Conservation (phyloP, 2,888 invertebrate genomes). For the Thereva nobilitata region DNA sequence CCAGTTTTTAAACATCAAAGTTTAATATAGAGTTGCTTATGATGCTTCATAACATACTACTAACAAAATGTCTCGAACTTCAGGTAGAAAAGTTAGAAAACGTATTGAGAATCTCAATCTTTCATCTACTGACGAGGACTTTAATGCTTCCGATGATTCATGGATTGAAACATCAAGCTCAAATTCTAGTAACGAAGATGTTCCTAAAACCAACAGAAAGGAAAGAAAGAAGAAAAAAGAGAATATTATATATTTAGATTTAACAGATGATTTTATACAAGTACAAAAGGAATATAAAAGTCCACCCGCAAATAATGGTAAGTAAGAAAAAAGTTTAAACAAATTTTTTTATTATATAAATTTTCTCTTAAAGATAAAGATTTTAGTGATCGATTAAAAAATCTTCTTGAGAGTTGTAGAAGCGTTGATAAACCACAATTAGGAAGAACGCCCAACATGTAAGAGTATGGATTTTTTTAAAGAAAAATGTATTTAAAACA, state of each 20-base stretch:
- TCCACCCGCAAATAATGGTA: slow-evolving; percentile 48
- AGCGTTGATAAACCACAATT: slow-evolving; percentile 49
- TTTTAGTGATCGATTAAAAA: slow-evolving; percentile 46
- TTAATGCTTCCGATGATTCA: slow-evolving; percentile 11
- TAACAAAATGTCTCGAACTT: too few species aligned
- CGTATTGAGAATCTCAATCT: not conserved
- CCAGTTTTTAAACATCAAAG: too few species aligned
- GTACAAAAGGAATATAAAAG: slow-evolving; percentile 45
- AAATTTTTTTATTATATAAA: not conserved
- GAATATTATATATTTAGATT: slow-evolving; percentile 52
- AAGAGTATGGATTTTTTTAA: slow-evolving; percentile 18
- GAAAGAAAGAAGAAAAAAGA: slow-evolving; percentile 34
- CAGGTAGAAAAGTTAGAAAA: slow-evolving; percentile 5
- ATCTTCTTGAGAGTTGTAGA: slow-evolving; percentile 50
- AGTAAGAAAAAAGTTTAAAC: not conserved
- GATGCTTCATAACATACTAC: too few species aligned
- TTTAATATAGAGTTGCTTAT: too few species aligned
- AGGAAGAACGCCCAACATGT: slow-evolving; percentile 44
- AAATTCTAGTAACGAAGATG: slow-evolving; percentile 11
- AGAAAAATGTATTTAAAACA: not conserved
- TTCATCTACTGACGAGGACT: not conserved
- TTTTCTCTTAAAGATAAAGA: slow-evolving; percentile 44
- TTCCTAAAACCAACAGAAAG: slow-evolving; percentile 1
- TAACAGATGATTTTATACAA: slow-evolving; percentile 51
- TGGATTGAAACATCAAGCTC: slow-evolving; percentile 4